A percentile compares a stretch with the other conserved stretches of the same genome.
These are phyloP conservation scores for Hepsetus odoe DNA, from an alignment of 2,113 vertebrate genomes.

Conservation along the genomic window DNA sequence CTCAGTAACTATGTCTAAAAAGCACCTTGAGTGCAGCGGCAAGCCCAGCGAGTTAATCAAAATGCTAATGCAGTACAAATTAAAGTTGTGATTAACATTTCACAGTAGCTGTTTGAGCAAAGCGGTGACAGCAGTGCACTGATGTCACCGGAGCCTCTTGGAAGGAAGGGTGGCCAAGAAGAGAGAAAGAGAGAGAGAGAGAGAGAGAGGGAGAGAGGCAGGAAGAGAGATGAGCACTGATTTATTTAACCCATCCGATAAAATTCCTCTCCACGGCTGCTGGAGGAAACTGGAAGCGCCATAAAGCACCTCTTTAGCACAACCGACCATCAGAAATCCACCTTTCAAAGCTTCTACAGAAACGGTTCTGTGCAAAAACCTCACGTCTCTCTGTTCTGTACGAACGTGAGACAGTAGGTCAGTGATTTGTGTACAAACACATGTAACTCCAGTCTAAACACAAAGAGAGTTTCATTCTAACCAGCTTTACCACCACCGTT, in stretches of 20 bases:
- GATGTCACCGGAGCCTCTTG: slow-evolving; percentile 86
- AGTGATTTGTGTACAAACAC: no score
- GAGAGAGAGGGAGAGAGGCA: neutral
- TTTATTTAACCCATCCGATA: slow-evolving; percentile 21
- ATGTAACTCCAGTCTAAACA: no score
- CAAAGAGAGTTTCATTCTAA: no score
- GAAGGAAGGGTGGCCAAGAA: neutral
- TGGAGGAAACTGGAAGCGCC: slow-evolving; percentile 25
- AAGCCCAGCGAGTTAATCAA: slow-evolving; percentile 89
- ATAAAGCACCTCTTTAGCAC: slow-evolving; percentile 43
- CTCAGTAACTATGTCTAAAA: slow-evolving; percentile 89
- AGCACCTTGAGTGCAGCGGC: slow-evolving; percentile 86
- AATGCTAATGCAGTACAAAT: slow-evolving; percentile 97
- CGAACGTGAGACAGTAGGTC: no score
- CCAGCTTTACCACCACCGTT: no score
- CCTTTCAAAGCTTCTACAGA: slow-evolving; percentile 12
- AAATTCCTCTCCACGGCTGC: slow-evolving; percentile 31
- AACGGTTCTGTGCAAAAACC: no score
- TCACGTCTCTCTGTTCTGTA: no score
- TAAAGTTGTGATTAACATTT: slow-evolving; percentile 98
- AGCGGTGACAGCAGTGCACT: slow-evolving; percentile 90
- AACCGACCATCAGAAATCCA: slow-evolving; percentile 16
- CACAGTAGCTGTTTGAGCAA: slow-evolving; percentile 93
- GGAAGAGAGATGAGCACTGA: neutral
- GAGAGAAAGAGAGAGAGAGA: neutral